Evolutionary conservation across 92 coral and sea anemone genomes (phyloP).

Genomic region (Palythoa heliodiscus): DNA sequence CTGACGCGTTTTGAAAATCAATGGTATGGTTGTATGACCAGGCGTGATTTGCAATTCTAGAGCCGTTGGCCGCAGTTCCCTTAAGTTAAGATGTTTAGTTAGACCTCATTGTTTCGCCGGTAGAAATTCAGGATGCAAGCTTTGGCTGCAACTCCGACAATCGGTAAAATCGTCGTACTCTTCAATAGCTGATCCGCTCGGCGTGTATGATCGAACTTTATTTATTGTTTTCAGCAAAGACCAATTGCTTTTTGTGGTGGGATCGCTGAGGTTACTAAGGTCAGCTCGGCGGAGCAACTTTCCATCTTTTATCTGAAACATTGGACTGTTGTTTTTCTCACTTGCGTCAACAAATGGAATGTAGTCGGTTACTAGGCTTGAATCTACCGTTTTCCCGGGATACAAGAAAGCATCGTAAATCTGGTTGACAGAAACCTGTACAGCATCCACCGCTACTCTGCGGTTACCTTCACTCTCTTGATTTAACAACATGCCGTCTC

Average conservation of each 20-base stretch:
- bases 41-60: too few species aligned
- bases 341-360: conserved; percentile 62
- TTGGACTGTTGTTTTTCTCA: conserved; percentile 66
- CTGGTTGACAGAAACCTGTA: conserved; percentile 62
- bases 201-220: too few species aligned
- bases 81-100: too few species aligned
- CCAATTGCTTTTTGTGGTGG: conserved; percentile 58
- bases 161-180: too few species aligned
- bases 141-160: too few species aligned
- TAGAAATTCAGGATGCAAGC: too few species aligned
- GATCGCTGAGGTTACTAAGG: conserved; percentile 54
- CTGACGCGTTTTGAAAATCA: too few species aligned
- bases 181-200: too few species aligned
- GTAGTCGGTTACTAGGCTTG: conserved; percentile 47
- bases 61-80: too few species aligned
- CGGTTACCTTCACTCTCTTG: conserved; percentile 45
- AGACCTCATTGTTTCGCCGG: too few species aligned
- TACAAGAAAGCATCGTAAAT: conserved; percentile 51
- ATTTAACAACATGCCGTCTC: conserved; percentile 69
- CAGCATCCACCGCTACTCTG: conserved; percentile 49
- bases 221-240: conserved; percentile 41
- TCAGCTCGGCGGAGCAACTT: conserved; percentile 60
- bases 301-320: conserved; percentile 64
- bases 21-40: too few species aligned
- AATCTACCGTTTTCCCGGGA: conserved; percentile 19